Conservation (phyloP, 2,113 vertebrate species). For the Hypocryptadius cinnamomeus region DNA sequence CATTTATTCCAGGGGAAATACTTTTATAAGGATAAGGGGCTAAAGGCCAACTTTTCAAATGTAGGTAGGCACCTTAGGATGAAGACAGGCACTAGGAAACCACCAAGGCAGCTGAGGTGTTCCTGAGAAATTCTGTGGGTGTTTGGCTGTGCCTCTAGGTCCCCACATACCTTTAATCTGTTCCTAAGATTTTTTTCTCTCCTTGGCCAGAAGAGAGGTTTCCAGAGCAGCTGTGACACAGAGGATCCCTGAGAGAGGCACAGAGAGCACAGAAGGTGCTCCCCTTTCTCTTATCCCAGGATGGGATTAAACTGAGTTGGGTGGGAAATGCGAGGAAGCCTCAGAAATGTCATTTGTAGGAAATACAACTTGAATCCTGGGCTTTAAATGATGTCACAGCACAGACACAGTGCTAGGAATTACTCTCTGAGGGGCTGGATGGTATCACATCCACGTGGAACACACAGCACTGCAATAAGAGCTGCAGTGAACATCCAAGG, state of each 20-base stretch:
- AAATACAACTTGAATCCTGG: neutral
- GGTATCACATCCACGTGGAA: neutral
- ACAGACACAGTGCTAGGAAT: neutral
- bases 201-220: neutral
- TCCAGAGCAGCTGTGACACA: neutral
- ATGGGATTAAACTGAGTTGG: neutral
- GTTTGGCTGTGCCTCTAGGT: neutral
- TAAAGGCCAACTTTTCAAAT: constrained; percentile 35
- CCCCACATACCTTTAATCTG: neutral
- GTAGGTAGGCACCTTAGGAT: neutral
- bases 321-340: neutral
- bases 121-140: neutral
- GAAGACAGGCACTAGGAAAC: neutral
- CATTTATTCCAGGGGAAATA: constrained; percentile 12
- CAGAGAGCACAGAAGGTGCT: neutral
- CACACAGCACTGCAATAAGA: neutral
- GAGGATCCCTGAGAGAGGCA: neutral
- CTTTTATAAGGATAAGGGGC: constrained; percentile 14
- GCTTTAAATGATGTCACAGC: neutral
- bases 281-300: neutral
- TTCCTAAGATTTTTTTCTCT: neutral
- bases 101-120: neutral
- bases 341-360: neutral
- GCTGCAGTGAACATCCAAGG: neutral
- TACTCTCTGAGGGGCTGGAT: neutral